Percentiles rank a stretch among this genome's conserved stretches.
Evolutionary conservation across 2,113 vertebrate species (phyloP).

Genomic region (Gadus macrocephalus): DNA sequence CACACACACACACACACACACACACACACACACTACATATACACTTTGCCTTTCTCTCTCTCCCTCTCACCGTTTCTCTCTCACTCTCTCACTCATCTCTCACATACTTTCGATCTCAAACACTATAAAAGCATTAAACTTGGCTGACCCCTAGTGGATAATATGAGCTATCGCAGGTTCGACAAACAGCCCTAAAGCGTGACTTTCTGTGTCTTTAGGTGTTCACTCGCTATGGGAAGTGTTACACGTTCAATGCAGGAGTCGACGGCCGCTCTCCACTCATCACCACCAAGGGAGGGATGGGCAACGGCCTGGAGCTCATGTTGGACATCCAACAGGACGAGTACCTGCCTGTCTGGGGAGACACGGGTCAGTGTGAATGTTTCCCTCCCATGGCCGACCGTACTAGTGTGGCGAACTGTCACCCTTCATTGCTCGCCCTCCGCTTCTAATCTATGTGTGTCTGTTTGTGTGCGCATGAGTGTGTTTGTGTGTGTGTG

Average conservation of each 20-base stretch:
- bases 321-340: conserved; percentile 99
- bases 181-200: neutral
- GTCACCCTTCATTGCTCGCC: too few species aligned
- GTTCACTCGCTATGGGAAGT: conserved; percentile 96
- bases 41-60: neutral
- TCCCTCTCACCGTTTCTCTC: neutral
- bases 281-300: conserved; percentile 92
- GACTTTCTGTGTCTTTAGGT: conserved; percentile 71
- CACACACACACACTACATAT: neutral
- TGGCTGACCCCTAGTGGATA: conserved; percentile 64
- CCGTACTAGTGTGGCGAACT: neutral
- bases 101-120: neutral
- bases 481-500: conserved; percentile 5
- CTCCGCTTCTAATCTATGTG: too few species aligned
- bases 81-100: neutral
- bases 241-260: conserved; percentile 93
- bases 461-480: neutral
- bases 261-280: conserved; percentile 80
- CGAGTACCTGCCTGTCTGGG: conserved; percentile 95
- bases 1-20: conserved; percentile 1
- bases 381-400: neutral
- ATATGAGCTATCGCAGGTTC: neutral
- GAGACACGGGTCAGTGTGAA: conserved; percentile 84
- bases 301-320: conserved; percentile 94
- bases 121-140: conserved; percentile 8